Percentiles rank a stretch among this genome's conserved stretches.
These are phyloP conservation scores for Diarsia rubi DNA, from an alignment of 2,888 invertebrate genomes.

Conservation along the genomic window DNA sequence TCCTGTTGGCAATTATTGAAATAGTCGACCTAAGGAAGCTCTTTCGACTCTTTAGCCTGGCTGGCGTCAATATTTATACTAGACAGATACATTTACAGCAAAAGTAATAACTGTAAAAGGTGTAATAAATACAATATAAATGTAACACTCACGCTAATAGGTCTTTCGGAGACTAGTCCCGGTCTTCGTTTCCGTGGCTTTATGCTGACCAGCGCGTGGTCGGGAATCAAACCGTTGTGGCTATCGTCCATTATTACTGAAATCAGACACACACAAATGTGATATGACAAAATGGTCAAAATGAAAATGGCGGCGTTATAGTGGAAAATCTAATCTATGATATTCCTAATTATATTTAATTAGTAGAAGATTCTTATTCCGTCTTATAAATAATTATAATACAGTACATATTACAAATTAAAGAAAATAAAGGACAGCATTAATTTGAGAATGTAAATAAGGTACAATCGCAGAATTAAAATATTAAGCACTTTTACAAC, in stretches of 20 bases:
- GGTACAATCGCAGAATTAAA: conserved; percentile 5
- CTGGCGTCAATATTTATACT: too few species aligned
- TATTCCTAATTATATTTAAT: not conserved
- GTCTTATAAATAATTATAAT: not conserved
- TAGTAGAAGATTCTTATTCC: not conserved
- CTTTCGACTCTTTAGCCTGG: too few species aligned
- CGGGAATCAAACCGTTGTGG: conserved; percentile 85
- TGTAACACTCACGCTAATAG: conserved; percentile 90
- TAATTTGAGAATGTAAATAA: not conserved
- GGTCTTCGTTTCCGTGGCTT: conserved; percentile 90
- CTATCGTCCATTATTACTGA: conserved; percentile 83
- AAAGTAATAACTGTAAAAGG: not conserved
- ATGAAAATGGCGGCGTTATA: conserved; percentile 11
- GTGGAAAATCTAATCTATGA: not conserved
- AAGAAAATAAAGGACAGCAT: not conserved
- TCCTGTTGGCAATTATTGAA: too few species aligned
- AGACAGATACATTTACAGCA: too few species aligned
- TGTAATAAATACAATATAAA: not conserved
- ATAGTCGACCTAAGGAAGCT: too few species aligned
- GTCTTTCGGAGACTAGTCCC: conserved; percentile 92
- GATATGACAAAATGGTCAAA: not conserved
- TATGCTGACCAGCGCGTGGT: conserved; percentile 82
- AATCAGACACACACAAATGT: conserved; percentile 40
- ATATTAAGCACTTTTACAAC: not conserved
- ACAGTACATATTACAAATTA: not conserved